Base-by-base conservation (phyloP, 2,888 invertebrate genomes). In the Hedya salicella region DNA sequence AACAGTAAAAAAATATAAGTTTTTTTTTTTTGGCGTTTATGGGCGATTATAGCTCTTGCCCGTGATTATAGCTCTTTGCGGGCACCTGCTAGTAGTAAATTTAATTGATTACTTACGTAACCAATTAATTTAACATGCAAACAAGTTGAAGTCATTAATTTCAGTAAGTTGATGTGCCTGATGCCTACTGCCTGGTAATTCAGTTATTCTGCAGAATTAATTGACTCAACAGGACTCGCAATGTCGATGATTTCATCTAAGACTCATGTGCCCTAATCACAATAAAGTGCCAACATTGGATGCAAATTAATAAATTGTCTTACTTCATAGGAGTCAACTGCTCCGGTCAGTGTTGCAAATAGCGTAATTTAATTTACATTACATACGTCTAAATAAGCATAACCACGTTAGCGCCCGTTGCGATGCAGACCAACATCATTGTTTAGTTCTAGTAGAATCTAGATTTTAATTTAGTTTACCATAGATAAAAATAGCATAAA, bases 291-390 rank as follows among this genome's bases (percentile, higher is more conserved):
- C 39, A 54, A 42, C 57, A 42, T 52, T 59, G 36, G 42, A 25
- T 65, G 46, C 46, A 53, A 44, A 65, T 46, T 39, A 44, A 52
- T 36, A 46, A 16, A 19, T 25, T 60, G 39, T 16, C 39, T 44
- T 48, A 39, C 53, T 64, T 64, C 49, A 64, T 57, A 64, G 42
- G 40, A 56, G 63, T 57, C 63, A 64, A 64, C 49, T 64, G 56
- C 5, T 40, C 17, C 48, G 36, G 48, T 21, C 48, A 40, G 17
- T 8, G 54, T 30, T 40, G 30, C 30, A 25, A 49, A 56, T 60
- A 39, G 2, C 3, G 44, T 60, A 60, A 60, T 48, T 48, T n/a
- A 39, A 57, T 57, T 57, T 46, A 30, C 30, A 30, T 57, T 46
- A 30, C 30, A 30, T 25, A 44, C 16, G 5, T 14, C n/a, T 19